Evolutionary conservation across 2,888 invertebrate species (phyloP), one percentile per base, ranked within the genome.

Genomic region (Macroteleia sp.): DNA sequence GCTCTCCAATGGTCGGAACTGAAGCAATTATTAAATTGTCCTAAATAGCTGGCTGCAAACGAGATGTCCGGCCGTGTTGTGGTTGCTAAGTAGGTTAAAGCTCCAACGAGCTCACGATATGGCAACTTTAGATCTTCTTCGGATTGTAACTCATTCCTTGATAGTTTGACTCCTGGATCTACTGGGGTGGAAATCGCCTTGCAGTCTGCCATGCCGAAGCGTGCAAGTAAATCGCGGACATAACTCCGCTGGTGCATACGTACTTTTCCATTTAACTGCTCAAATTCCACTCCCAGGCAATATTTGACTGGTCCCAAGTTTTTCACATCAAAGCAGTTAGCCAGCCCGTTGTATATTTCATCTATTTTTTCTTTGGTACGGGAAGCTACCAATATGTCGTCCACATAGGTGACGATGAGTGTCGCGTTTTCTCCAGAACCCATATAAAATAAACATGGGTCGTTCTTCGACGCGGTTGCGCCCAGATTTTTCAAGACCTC

Each of bases 381-480:
- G 3, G 39, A 12, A 39, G 39, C 39, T 17, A 39, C 39, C 39
- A 39, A 39, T 6, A 17, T 39, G 9, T 16, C 39, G 10, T 39
- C 39, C 3, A 39, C 39, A 14, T 39, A 39, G 39, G 14, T 39
- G 17, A 39, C 39, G 3, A 39, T 39, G 16, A 39, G 6, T 5
- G n/a, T 10, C 6, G 32, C n/a, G 4, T 64, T 17, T 36, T 64
- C 42, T 6, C 39, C 41, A 30, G 28, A 41, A 5, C 64, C 41
- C 6, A 41, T 50, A 16, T 64, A 20, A 12, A 41, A 64, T 10
- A 64, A 8, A 28, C 52, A 64, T 1, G 64, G 50, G 28, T 64
- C 64, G 12, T 50, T n/a, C 28, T 12, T 30, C 6, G 64, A 25
- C 3, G 42, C 34, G 8, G 17, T 41, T n/a, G 64, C 12, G 1